Evolutionary conservation across 1,140 invertebrate species (phyloP).

Genomic region (Reticulitermes speratus): DNA sequence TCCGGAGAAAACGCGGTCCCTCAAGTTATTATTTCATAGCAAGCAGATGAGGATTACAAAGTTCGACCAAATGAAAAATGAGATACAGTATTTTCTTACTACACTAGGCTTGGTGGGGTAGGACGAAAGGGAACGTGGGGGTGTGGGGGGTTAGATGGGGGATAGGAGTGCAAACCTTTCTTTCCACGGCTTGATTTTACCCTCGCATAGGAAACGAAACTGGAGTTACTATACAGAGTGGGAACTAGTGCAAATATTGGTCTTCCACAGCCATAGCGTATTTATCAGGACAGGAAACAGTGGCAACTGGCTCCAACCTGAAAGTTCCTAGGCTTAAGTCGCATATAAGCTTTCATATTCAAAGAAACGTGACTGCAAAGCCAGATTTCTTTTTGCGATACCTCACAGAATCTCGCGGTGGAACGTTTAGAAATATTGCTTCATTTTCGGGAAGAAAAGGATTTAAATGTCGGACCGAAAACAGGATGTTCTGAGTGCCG

Average conservation of each 20-base stretch:
- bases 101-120: background rate
- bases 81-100: constrained; percentile 37
- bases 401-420: too few species aligned
- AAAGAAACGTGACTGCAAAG: too few species aligned
- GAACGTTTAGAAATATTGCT: too few species aligned
- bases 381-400: too few species aligned
- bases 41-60: constrained; percentile 37
- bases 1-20: constrained; percentile 32
- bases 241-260: constrained; percentile 21
- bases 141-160: background rate
- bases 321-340: background rate
- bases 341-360: background rate
- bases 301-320: background rate
- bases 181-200: constrained; percentile 23
- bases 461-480: too few species aligned
- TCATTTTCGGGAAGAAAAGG: too few species aligned
- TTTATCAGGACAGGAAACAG: constrained; percentile 1
- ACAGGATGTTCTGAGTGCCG: too few species aligned
- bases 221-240: background rate
- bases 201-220: background rate
- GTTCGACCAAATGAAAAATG: constrained; percentile 38
- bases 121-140: background rate
- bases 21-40: constrained; percentile 36
- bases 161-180: constrained; percentile 34
- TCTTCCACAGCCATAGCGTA: background rate